Evolutionary conservation across 2,113 vertebrate species (phyloP).

Genomic region (Talpa occidentalis): DNA sequence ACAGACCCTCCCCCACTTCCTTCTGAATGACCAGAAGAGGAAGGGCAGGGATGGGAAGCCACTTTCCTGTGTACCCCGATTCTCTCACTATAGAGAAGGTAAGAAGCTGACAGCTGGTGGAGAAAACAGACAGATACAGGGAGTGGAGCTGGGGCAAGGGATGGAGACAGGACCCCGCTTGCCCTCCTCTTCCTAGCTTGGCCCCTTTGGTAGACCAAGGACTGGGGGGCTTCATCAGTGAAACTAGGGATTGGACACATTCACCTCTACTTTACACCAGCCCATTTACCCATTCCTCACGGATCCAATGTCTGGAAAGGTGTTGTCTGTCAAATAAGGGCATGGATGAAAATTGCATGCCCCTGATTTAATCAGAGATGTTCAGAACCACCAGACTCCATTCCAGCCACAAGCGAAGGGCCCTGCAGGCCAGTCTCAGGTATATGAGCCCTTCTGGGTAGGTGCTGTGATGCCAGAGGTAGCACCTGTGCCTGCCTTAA

Average conservation of each 20-base stretch:
- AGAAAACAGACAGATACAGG: background rate
- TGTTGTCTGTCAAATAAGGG: background rate
- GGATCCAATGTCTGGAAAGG: background rate
- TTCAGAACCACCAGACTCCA: background rate
- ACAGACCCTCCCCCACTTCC: background rate
- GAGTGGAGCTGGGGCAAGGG: background rate
- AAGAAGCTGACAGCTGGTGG: background rate
- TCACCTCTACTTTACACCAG: background rate
- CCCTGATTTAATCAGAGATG: too few relatives aligned
- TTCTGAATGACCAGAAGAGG: background rate
- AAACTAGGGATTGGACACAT: background rate
- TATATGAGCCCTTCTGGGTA: background rate
- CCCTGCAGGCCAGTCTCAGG: background rate
- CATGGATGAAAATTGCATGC: background rate
- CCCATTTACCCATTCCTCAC: background rate
- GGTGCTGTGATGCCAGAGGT: background rate
- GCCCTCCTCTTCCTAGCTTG: background rate
- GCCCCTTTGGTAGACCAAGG: background rate
- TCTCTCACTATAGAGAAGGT: background rate
- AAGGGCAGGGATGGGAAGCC: background rate
- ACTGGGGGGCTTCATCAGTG: background rate
- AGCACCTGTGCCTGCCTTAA: background rate
- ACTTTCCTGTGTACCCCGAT: background rate
- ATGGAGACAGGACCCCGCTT: background rate
- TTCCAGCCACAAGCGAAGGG: background rate